Evolutionary conservation across 2,888 invertebrate species (phyloP).

Genomic region (Isoperla grammatica): DNA sequence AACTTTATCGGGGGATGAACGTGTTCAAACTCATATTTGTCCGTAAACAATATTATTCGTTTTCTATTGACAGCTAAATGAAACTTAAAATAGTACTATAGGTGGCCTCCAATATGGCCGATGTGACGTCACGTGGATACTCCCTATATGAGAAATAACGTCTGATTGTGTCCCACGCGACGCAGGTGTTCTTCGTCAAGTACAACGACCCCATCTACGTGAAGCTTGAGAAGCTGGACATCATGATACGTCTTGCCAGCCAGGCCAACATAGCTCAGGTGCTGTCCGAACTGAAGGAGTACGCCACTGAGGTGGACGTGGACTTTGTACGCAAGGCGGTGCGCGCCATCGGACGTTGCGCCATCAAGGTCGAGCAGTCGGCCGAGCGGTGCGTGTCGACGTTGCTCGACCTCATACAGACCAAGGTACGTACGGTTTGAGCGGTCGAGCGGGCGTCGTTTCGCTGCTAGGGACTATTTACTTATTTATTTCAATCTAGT

Average conservation of each 20-base stretch:
- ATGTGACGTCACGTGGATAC: too few species aligned
- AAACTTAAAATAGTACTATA: too few species aligned
- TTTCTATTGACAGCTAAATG: too few species aligned
- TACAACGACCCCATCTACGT: constrained; percentile 99
- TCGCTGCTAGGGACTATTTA: too few species aligned
- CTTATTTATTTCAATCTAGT: too few species aligned
- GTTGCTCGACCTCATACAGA: constrained; percentile 94
- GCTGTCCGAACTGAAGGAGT: constrained; percentile 34
- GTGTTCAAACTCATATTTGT: too few species aligned
- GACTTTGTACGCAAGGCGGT: constrained; percentile 99
- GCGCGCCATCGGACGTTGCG: constrained; percentile 95
- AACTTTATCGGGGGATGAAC: too few species aligned
- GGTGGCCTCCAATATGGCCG: too few species aligned
- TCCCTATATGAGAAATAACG: too few species aligned
- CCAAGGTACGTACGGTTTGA: constrained; percentile 67
- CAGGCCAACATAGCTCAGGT: constrained; percentile 94
- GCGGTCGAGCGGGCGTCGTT: too few species aligned
- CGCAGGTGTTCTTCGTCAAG: constrained; percentile 82
- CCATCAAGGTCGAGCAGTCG: constrained; percentile 96
- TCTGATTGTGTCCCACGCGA: too few species aligned
- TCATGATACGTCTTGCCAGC: constrained; percentile 97
- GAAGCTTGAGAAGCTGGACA: constrained; percentile 96
- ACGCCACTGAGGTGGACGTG: constrained; percentile 98
- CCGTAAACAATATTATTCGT: too few species aligned
- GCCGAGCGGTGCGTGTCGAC: constrained; percentile 98